Base-by-base conservation (phyloP, 2,113 vertebrate species). In the Aramus guarauna region DNA sequence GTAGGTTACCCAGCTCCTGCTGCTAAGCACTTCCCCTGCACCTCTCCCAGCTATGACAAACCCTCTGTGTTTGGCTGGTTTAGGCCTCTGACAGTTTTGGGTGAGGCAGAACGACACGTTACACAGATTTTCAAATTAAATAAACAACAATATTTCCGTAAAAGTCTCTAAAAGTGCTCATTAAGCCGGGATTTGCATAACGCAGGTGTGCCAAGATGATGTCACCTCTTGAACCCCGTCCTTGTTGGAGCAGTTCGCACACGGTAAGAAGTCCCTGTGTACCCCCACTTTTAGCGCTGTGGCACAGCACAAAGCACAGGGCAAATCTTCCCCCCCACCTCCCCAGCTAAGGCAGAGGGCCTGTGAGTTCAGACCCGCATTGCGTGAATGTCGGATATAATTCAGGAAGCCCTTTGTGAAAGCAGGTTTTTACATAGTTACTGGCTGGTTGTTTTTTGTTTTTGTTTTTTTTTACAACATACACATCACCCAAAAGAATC, bases 1-100 rank as follows among this genome's bases (percentile, higher is more conserved):
- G 88, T 96, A 97, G 94, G 95, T 95, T 97, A 96, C 83, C 62
- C 93, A 83, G 69, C 96, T 91, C 94, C 93, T 90, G 95, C 96
- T 96, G 96, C 77, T 94, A 76, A 92, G 74, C 79, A 48, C 81
- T 96, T 94, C 58, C 83, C 66, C 88, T 75, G 91, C 78, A 50
- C 83, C 93, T 92, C 94, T 96, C 77, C 71, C 53, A 88, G 62
- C 84, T 94, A 88, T 90, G 88, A 93, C 66, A 82, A 96, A 75
- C 62, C 59, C 69, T 79, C 59, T 37, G 55, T 39, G 58, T 87
- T 92, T 71, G 91, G 41, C 52, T 92, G 60, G 0, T 63, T 73
- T 58, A 73, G 67, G 73, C 45, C 59, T 74, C 78, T 71, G 62
- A 76, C 83, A 41, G 53, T 88, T 95, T 62, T 47, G 41, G 53